phyloP scores from a whole-genome alignment of 2,113 vertebrate species.

The Alethe diademata region DNA sequence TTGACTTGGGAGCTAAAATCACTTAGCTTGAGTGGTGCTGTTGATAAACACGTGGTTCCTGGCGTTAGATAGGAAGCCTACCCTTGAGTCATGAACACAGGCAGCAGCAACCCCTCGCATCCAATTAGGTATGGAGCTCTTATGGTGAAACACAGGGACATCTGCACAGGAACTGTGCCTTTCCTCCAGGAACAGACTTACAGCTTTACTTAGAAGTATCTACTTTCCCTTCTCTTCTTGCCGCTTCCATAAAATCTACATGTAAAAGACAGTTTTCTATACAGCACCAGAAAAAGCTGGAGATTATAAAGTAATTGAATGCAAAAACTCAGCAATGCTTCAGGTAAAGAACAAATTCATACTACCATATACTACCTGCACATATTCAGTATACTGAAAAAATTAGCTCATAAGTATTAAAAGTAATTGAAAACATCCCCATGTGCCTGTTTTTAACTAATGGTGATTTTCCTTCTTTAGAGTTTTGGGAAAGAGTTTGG shows the following conservation, averaged over 20 bases:
- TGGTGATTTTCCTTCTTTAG: not conserved
- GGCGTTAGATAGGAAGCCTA: not conserved
- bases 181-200: not conserved
- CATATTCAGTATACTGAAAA: not conserved
- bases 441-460: not conserved
- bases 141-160: not conserved
- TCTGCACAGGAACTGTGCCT: not conserved
- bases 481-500: not conserved
- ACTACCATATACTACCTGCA: not conserved
- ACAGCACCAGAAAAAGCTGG: not conserved
- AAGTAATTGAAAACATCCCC: not conserved
- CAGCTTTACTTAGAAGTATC: not conserved
- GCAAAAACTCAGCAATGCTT: not conserved
- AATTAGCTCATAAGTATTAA: not conserved
- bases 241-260: not conserved
- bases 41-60: not conserved
- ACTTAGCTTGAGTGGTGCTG: constrained; percentile 15
- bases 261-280: not conserved
- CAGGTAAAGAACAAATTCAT: not conserved
- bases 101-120: not conserved
- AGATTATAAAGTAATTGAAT: not conserved
- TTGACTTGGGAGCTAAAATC: constrained; percentile 30
- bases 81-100: not conserved
- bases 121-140: not conserved
- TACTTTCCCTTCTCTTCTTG: not conserved